These are phyloP conservation scores for Macaria notata DNA, from an alignment of 2,888 invertebrate species.

Conservation along the genomic window DNA sequence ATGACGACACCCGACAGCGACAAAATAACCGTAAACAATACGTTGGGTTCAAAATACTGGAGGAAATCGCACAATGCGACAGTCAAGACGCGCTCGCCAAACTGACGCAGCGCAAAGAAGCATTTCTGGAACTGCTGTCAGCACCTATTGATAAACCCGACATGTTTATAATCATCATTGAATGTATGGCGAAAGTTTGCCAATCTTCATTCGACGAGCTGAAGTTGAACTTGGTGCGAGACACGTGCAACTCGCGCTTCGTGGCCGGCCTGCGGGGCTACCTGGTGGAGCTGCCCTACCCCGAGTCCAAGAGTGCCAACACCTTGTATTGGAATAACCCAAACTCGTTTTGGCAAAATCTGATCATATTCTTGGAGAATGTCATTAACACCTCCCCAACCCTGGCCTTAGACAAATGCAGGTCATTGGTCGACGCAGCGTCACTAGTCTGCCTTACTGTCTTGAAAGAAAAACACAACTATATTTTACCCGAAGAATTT, in stretches of 20 bases:
- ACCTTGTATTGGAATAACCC: slow-evolving; percentile 60
- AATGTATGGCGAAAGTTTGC: slow-evolving; percentile 62
- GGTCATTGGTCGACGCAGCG: slow-evolving; percentile 55
- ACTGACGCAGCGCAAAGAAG: slow-evolving; percentile 51
- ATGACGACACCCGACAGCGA: slow-evolving; percentile 1
- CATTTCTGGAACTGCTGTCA: slow-evolving; percentile 55
- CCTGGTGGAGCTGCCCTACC: slow-evolving; percentile 60
- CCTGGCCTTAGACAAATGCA: slow-evolving; percentile 55
- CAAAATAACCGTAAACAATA: slow-evolving; percentile 11
- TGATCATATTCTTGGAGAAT: slow-evolving; percentile 55
- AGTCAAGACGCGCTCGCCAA: slow-evolving; percentile 55
- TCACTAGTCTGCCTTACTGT: slow-evolving; percentile 52
- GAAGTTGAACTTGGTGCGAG: slow-evolving; percentile 55
- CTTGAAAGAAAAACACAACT: slow-evolving; percentile 48
- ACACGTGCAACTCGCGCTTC: slow-evolving; percentile 61
- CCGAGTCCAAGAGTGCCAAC: slow-evolving; percentile 31
- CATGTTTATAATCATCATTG: slow-evolving; percentile 58
- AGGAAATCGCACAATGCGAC: slow-evolving; percentile 54
- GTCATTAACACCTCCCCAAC: slow-evolving; percentile 61
- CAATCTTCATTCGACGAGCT: slow-evolving; percentile 56
- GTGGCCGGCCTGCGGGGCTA: slow-evolving; percentile 52
- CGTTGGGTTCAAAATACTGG: slow-evolving; percentile 50
- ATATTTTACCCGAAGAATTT: slow-evolving; percentile 45
- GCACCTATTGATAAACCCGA: slow-evolving; percentile 53
- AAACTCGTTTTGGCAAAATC: slow-evolving; percentile 62